phyloP scores from a whole-genome alignment of 2,797 vertebrate genomes.

The Anniella stebbinsi region DNA sequence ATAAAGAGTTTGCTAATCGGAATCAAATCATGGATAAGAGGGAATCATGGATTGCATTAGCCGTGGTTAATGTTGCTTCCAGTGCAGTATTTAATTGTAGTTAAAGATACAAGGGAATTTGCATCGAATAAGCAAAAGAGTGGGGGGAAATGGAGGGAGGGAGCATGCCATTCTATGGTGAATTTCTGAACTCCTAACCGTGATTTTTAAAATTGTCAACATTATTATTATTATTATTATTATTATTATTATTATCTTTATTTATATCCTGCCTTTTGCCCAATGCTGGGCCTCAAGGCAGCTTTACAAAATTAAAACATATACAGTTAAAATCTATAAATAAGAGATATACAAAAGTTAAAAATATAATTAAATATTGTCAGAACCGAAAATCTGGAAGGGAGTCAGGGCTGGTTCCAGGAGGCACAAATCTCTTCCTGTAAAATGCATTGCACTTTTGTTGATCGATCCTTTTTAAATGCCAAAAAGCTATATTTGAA shows the following conservation, averaged over 20 bases:
- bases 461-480: conserved; percentile 52
- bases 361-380: too few species aligned
- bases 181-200: neutral
- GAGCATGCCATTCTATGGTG: too few species aligned
- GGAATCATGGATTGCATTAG: neutral
- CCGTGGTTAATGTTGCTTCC: neutral
- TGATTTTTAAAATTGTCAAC: neutral
- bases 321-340: too few species aligned
- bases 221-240: too few species aligned
- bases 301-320: too few species aligned
- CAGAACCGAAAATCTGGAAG: conserved; percentile 51
- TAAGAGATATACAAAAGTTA: too few species aligned
- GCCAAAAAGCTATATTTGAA: conserved; percentile 53
- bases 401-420: conserved; percentile 22
- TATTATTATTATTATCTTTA: too few species aligned
- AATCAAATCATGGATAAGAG: neutral
- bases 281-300: too few species aligned
- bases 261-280: too few species aligned
- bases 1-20: neutral
- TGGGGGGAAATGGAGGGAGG: neutral
- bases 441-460: conserved; percentile 57
- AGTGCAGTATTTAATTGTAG: neutral
- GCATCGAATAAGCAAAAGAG: neutral
- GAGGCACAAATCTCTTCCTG: conserved; percentile 44
- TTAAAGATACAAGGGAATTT: neutral